Evolutionary conservation across 2,797 vertebrate genomes (phyloP), one percentile per base, ranked within the genome.

Genomic region (Galaxias olidus): DNA sequence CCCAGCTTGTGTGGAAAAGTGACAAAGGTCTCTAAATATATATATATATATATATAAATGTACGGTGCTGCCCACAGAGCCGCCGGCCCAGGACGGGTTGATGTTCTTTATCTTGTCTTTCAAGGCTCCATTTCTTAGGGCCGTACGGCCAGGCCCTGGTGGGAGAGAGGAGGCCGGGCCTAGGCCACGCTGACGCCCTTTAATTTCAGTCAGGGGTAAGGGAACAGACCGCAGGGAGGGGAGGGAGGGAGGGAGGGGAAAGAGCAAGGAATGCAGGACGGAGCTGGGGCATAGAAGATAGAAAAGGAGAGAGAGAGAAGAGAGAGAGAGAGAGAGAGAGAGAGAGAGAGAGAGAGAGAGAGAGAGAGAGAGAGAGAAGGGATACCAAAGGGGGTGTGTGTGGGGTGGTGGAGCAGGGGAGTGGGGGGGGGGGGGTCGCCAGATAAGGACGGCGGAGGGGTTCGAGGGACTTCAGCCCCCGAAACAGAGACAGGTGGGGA

Each of bases 31-130:
- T 78, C 81, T 79, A 80, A 82, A 88, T 81, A 83, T 81, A 2
- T 30, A 2, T 30, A 2, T 30, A 30, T 30, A 30, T 30, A 30
- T 30, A 30, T 30, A 30, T 30, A 30, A 2, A 30, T 30, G 30
- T 30, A 30, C 6, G 30, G 82, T 77, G 61, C 76, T 74, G 75
- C 75, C 81, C 77, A 79, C 14, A 51, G 74, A 84, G 81, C 71
- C 1, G 58, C 73, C 80, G 49, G 69, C 69, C 67, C 45, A 11
- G 55, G 60, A 66, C 69, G 71, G 78, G 50, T 84, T 81, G 72
- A 87, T 87, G 80, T 77, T 82, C 71, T 86, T 87, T 86, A 87
- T 89, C 86, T 83, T 66, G 64, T 74, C 78, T 83, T 84, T 80
- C 82, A 85, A 84, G 85, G 84, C 30, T 87, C 80, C 84, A 76